Percentiles rank a stretch among this genome's conserved stretches.
Evolutionary conservation across 2,113 vertebrate genomes (phyloP).

Genomic region (Mungos mungo): DNA sequence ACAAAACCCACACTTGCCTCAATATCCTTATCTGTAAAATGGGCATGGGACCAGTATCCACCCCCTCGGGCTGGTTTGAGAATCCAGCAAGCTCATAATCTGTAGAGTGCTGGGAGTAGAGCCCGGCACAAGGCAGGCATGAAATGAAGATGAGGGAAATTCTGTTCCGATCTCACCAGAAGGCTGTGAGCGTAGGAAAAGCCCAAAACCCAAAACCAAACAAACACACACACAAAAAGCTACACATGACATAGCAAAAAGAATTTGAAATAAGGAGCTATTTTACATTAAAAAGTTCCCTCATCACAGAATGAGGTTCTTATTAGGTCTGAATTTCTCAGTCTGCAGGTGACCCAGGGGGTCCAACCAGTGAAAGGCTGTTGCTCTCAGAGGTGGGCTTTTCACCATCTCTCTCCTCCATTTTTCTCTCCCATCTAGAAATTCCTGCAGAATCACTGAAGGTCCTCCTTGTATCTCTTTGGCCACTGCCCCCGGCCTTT

Average conservation of each 20-base stretch:
- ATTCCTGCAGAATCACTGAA: neutral
- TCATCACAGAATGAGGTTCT: neutral
- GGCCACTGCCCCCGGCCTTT: neutral
- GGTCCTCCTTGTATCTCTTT: neutral
- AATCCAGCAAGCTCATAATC: neutral
- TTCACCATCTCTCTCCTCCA: neutral
- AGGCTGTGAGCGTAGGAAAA: fast-evolving
- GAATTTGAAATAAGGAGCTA: neutral
- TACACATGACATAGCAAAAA: neutral
- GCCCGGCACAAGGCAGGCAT: neutral
- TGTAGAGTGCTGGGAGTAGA: neutral
- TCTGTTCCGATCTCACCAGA: neutral
- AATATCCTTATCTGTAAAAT: neutral
- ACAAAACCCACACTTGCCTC: neutral
- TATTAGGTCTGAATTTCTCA: neutral
- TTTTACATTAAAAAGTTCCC: neutral
- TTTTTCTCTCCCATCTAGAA: neutral
- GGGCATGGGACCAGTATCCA: neutral
- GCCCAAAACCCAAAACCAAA: too few species aligned
- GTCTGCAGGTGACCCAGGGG: neutral
- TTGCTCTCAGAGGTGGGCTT: neutral
- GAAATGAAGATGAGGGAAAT: neutral
- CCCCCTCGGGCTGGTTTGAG: neutral
- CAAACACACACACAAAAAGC: neutral
- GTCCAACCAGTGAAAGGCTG: neutral